Evolutionary conservation across 30 jellyfish, hydroid and myxozoan species (phyloP).

Genomic region (Aurelia sp.): DNA sequence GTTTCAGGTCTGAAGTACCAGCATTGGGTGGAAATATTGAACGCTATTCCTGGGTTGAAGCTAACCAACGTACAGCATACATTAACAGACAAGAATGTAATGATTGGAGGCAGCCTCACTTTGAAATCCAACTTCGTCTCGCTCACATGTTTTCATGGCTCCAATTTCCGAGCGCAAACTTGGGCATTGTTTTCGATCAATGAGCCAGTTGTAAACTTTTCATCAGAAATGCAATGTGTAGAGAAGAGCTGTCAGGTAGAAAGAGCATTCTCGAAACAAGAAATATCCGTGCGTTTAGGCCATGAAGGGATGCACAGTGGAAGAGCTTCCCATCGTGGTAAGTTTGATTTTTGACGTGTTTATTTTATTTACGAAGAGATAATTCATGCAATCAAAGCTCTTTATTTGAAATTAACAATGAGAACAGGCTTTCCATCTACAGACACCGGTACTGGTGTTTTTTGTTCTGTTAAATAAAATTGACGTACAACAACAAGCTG

Average conservation of each 20-base stretch:
- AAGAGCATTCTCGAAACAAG: conserved; percentile 86
- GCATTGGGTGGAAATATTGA: conserved; percentile 95
- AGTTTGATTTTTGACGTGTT: neutral
- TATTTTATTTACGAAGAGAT: no score
- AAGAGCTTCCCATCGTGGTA: conserved; percentile 5
- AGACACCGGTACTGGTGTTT: no score
- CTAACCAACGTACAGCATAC: conserved; percentile 52
- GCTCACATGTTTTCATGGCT: conserved; percentile 97
- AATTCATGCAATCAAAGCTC: no score
- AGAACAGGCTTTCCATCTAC: no score
- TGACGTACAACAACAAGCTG: no score
- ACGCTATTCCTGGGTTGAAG: conserved; percentile 73
- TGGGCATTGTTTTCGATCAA: conserved; percentile 96
- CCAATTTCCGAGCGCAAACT: conserved; percentile 97
- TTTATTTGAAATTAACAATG: no score
- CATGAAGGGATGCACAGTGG: conserved; percentile 29
- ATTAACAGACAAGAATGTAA: conserved; percentile 56
- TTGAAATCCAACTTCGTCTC: conserved; percentile 81
- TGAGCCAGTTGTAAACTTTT: conserved; percentile 82
- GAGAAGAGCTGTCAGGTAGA: conserved; percentile 95
- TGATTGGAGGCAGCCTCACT: conserved; percentile 87
- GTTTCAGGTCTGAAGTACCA: conserved; percentile 91
- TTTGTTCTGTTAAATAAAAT: no score
- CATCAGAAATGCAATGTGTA: conserved; percentile 72
- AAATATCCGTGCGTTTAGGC: conserved; percentile 71